Conservation (phyloP, 2,888 invertebrate species). For the Neoascia interrupta region DNA sequence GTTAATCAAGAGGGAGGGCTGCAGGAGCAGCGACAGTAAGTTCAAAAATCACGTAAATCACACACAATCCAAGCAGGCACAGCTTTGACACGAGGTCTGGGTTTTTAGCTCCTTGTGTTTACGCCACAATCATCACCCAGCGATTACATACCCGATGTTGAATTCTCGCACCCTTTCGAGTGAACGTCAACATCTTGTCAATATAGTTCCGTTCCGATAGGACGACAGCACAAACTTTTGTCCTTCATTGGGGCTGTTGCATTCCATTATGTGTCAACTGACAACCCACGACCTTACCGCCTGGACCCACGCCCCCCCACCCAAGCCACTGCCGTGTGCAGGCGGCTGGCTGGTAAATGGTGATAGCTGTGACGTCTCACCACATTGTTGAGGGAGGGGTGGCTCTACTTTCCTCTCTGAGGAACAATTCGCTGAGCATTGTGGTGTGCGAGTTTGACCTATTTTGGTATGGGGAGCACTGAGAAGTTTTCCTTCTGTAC, state of each 20-base stretch:
- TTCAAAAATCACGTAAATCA: constrained; percentile 6
- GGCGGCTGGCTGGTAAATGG: background rate
- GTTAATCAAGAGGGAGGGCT: constrained; percentile 4
- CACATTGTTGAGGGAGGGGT: too few species aligned
- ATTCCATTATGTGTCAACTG: constrained; percentile 9
- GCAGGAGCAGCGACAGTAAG: background rate
- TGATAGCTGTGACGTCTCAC: constrained; percentile 1
- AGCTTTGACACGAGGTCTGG: background rate
- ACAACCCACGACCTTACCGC: background rate
- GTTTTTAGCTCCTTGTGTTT: background rate
- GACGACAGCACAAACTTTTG: constrained; percentile 3
- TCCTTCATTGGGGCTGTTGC: constrained; percentile 30
- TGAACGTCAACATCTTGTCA: constrained; percentile 38
- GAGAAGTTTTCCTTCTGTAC: constrained; percentile 52
- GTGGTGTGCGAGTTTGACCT: constrained; percentile 57
- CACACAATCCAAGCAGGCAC: background rate
- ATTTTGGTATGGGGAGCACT: constrained; percentile 50
- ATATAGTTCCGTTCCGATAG: constrained; percentile 12
- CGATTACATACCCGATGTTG: constrained; percentile 11
- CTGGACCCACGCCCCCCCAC: too few species aligned
- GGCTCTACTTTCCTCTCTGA: background rate
- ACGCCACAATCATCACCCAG: constrained; percentile 22
- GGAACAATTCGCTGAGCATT: constrained; percentile 14
- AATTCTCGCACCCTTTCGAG: background rate
- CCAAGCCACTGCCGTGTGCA: background rate